Percentiles rank a stretch among this genome's conserved stretches.
Evolutionary conservation across 2,113 vertebrate species (phyloP).

Genomic region (Phalacrocorax aristotelis): DNA sequence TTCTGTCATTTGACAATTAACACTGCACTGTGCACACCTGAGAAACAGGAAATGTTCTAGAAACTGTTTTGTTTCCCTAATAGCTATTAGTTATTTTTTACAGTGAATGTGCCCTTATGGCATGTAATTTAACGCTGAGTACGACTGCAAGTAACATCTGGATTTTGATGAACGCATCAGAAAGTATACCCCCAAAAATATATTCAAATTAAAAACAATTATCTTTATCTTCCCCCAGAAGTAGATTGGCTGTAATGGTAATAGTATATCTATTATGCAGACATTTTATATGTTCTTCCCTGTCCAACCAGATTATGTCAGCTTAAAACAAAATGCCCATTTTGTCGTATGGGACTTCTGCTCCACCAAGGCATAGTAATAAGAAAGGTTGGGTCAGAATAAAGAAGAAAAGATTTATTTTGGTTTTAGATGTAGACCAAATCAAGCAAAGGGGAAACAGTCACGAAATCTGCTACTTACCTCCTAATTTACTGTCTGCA

Average conservation of each 20-base stretch:
- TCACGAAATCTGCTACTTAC: not conserved
- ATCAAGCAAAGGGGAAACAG: not conserved
- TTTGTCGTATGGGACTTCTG: not conserved
- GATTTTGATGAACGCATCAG: not conserved
- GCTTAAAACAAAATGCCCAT: not conserved
- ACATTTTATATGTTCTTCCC: not conserved
- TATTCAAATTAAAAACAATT: not conserved
- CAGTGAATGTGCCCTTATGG: not conserved
- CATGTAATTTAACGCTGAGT: not conserved
- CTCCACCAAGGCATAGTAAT: not conserved
- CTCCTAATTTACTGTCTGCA: not conserved
- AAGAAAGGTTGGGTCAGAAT: not conserved
- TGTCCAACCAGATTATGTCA: not conserved
- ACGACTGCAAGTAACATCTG: not conserved
- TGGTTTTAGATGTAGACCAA: not conserved
- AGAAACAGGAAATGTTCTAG: not conserved
- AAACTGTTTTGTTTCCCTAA: not conserved
- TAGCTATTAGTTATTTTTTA: not conserved
- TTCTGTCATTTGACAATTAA: not conserved
- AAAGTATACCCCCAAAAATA: not conserved
- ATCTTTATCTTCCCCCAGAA: rapidly evolving
- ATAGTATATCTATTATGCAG: not conserved
- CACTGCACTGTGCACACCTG: not conserved
- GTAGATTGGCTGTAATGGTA: not conserved
- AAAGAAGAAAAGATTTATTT: not conserved